Percentiles rank a stretch among this genome's conserved stretches.
phyloP scores from a whole-genome alignment of 2,888 invertebrate species.

The Perdita meconis region DNA sequence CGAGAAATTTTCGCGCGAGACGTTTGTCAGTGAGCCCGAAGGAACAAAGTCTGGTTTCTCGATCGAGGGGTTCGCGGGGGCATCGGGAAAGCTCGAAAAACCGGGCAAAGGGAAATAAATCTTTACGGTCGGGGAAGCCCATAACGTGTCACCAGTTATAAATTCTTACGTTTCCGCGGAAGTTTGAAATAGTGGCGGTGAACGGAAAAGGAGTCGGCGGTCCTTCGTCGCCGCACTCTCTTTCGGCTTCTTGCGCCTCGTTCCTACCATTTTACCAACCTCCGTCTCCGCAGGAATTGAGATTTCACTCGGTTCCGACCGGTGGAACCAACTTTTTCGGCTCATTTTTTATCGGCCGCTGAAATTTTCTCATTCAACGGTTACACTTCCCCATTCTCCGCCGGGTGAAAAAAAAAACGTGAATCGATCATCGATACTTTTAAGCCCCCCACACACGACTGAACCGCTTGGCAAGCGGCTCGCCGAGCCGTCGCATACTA shows the following conservation, averaged over 20 bases:
- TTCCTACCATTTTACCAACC: slow-evolving; percentile 9
- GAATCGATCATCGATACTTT: not conserved
- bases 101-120: slow-evolving; percentile 58
- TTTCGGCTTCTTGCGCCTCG: slow-evolving; percentile 27
- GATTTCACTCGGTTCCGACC: slow-evolving; percentile 29
- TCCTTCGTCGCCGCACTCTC: slow-evolving; percentile 35
- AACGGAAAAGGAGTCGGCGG: slow-evolving; percentile 41
- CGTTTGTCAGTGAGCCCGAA: slow-evolving; percentile 8
- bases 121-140: slow-evolving; percentile 50
- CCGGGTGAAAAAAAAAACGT: too few species aligned
- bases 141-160: slow-evolving; percentile 68
- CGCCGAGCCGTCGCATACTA: too few species aligned
- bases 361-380: slow-evolving; percentile 17
- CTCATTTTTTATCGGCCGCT: not conserved
- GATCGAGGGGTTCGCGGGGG: slow-evolving; percentile 19
- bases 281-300: slow-evolving; percentile 27
- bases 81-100: slow-evolving; percentile 41
- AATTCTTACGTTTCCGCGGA: slow-evolving; percentile 62
- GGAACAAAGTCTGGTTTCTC: slow-evolving; percentile 25
- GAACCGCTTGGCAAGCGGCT: too few species aligned
- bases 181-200: slow-evolving; percentile 51
- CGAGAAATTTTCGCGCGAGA: not conserved
- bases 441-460: not conserved
- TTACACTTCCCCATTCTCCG: not conserved
- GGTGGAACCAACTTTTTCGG: slow-evolving; percentile 16